Base-by-base conservation (phyloP, 2,888 invertebrate genomes). In the Linnaemya tessellans region DNA sequence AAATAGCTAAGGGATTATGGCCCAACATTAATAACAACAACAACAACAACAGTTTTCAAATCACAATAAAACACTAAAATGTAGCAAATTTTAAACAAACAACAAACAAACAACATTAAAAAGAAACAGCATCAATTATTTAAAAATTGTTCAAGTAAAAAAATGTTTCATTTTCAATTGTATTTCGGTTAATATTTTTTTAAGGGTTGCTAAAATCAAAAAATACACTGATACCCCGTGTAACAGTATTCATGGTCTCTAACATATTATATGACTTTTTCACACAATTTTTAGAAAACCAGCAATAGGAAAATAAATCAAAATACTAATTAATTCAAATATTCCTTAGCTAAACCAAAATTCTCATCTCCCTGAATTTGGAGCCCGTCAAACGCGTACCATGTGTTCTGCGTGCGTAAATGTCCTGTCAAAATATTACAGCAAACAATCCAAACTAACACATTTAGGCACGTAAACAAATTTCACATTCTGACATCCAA, bases 391-490 rank as follows among this genome's bases (percentile, higher is more conserved):
- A 15, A 1, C 20, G 54, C 3, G 54, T 30, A 3, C 5, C 5
- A 18, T 10, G 41, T 62, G 62, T 18, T 1, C 13, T 15, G 2
- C 5, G 25, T 46, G 65, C 41, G 18, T 58, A n/a, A 82, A 58
- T 58, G 25, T 49, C 18, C 43, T 46, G 25, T 71, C 15, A 71
- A n/a, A 56, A 51, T 41, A 25, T 38, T 64, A 70, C 49, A 64
- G 10, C 54, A 35, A 41, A 56, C 30, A 20, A 25, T 74, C 51
- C 15, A 54, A 75, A 54, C 54, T 58, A 51, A n/a, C n/a, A 22
- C 65, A 73, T 80, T 84, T 62, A 25, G 56, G 68, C 77, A 81
- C 81, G 81, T 84, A 81, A 81, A 78, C 81, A 73, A 84, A 68
- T 84, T 80, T 35, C 13, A 7, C 25, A 41, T 68, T 30, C 41